Conservation (phyloP, 2,113 vertebrate species). For the Raja brachyura region DNA sequence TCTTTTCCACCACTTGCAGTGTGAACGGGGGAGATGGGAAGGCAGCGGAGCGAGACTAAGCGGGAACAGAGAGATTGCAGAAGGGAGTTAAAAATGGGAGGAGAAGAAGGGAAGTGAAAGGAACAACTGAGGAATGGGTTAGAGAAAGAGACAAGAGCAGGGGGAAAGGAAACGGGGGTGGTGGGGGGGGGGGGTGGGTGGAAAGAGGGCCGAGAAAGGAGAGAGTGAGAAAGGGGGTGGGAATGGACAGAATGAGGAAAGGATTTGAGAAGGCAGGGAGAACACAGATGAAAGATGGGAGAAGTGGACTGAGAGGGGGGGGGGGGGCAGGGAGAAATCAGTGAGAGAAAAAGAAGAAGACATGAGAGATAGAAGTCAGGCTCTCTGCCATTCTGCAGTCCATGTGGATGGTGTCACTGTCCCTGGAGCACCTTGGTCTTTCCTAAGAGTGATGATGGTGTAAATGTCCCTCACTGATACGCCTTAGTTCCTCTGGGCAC, state of each 20-base stretch:
- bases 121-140: too few relatives aligned
- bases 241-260: neutral
- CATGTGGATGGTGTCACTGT: neutral
- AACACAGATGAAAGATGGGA: too few relatives aligned
- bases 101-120: too few relatives aligned
- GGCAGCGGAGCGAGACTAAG: too few relatives aligned
- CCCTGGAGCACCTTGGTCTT: neutral
- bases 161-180: neutral
- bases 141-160: neutral
- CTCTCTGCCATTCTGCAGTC: neutral
- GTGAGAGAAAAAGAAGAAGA: neutral
- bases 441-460: neutral
- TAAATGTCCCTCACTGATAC: neutral
- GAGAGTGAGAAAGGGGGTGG: too few relatives aligned
- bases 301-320: neutral
- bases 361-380: too few relatives aligned
- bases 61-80: too few relatives aligned
- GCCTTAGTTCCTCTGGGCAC: neutral
- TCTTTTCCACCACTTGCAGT: neutral
- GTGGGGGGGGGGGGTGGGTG: too few relatives aligned
- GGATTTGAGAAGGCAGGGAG: neutral
- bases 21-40: too few relatives aligned
- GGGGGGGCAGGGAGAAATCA: neutral
- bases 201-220: neutral
- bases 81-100: too few relatives aligned